Evolutionary conservation across 2,113 vertebrate genomes (phyloP).

Genomic region (Gambusia affinis): DNA sequence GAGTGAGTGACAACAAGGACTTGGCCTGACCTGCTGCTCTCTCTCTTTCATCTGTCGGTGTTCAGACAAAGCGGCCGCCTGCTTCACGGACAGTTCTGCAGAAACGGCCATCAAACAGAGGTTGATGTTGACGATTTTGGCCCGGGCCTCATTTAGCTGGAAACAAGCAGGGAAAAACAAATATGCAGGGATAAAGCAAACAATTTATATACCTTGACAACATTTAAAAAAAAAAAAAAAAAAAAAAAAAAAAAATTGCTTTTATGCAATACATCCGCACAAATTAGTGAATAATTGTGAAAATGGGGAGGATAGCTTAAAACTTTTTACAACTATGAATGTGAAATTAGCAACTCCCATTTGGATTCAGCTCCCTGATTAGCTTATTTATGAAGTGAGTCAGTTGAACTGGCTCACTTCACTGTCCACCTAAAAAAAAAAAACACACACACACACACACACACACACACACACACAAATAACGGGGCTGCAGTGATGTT

Average conservation of each 20-base stretch:
- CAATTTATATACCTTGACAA: neutral
- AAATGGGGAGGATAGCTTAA: neutral
- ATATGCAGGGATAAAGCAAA: neutral
- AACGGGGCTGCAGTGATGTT: neutral
- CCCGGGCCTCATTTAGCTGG: conserved; percentile 84
- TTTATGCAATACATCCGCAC: neutral
- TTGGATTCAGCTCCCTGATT: too few species aligned
- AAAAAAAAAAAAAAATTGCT: too few species aligned
- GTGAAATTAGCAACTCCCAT: too few species aligned
- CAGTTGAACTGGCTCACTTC: too few species aligned
- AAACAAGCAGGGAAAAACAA: neutral
- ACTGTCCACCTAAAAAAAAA: neutral
- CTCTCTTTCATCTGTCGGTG: conserved; percentile 87
- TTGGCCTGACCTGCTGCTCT: conserved; percentile 73
- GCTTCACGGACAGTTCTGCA: conserved; percentile 89
- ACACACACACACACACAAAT: neutral
- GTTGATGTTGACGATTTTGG: conserved; percentile 79
- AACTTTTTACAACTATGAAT: neutral
- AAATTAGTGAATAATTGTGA: neutral
- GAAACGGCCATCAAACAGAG: conserved; percentile 84
- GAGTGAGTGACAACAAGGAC: neutral
- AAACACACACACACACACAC: neutral
- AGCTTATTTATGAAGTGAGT: too few species aligned
- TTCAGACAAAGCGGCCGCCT: conserved; percentile 82
- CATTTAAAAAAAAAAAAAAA: too few species aligned